These are phyloP conservation scores for Formica exsecta DNA, from an alignment of 1,140 invertebrate species.

Conservation along the genomic window DNA sequence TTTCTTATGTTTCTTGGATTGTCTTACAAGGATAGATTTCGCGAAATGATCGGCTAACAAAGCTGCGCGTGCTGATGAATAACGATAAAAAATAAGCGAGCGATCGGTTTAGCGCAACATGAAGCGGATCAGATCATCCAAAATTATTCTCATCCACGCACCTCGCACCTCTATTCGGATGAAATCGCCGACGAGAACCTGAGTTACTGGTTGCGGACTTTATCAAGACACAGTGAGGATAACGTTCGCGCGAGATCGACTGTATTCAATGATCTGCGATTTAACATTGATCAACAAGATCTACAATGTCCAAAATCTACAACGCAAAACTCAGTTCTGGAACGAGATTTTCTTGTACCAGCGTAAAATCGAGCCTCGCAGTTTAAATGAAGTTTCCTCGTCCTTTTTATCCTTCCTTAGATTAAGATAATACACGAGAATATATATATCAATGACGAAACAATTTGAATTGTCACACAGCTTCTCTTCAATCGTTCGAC, in stretches of 20 bases:
- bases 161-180: neutral
- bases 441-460: neutral
- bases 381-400: neutral
- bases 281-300: slow-evolving; percentile 9
- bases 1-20: slow-evolving; percentile 24
- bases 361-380: neutral
- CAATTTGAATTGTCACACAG: slow-evolving; percentile 2
- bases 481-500: neutral
- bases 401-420: neutral
- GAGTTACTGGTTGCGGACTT: neutral
- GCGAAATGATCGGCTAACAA: slow-evolving; percentile 1
- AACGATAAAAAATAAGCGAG: slow-evolving; percentile 83
- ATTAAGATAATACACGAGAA: neutral
- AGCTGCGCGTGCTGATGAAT: slow-evolving; percentile 76
- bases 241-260: slow-evolving; percentile 5
- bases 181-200: slow-evolving; percentile 5
- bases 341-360: neutral
- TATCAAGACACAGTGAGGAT: slow-evolving; percentile 3
- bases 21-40: slow-evolving; percentile 32
- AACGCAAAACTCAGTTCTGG: neutral
- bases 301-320: neutral
- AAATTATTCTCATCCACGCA: slow-evolving; percentile 45
- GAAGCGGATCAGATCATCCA: slow-evolving; percentile 30
- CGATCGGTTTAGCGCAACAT: slow-evolving; percentile 75
- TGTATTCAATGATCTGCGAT: neutral